Evolutionary conservation across 2,888 invertebrate genomes (phyloP).

Genomic region (Orthonevra nobilis): DNA sequence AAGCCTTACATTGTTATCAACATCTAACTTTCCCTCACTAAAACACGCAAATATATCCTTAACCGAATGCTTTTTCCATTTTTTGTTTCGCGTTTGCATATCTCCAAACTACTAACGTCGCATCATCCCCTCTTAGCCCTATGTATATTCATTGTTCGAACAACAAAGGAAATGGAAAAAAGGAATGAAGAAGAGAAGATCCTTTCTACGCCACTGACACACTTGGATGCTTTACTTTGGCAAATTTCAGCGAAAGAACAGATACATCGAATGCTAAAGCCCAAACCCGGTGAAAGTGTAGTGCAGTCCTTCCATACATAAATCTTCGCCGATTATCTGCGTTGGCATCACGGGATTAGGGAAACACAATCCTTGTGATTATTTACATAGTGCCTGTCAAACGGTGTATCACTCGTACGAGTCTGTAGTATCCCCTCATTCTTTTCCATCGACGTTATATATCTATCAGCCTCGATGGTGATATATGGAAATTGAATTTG

Average conservation of each 20-base stretch:
- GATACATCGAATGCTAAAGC: too few species aligned
- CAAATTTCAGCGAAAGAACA: too few species aligned
- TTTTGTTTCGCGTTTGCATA: conserved; percentile 29
- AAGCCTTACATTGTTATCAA: conserved; percentile 49
- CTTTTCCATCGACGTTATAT: neutral
- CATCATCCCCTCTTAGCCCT: neutral
- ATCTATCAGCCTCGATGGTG: neutral
- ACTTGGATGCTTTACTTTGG: too few species aligned
- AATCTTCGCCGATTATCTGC: neutral
- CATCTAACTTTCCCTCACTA: conserved; percentile 31
- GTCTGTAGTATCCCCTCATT: neutral
- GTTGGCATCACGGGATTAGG: conserved; percentile 17
- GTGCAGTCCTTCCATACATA: neutral
- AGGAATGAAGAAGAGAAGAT: neutral
- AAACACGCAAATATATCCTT: conserved; percentile 26
- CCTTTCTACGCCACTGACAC: too few species aligned
- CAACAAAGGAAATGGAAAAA: conserved; percentile 1
- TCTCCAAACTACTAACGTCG: conserved; percentile 47
- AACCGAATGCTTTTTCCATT: conserved; percentile 32
- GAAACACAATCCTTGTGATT: conserved; percentile 17
- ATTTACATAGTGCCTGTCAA: conserved; percentile 3
- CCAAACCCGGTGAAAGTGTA: too few species aligned
- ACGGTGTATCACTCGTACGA: neutral
- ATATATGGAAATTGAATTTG: conserved; percentile 19
- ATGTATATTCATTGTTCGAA: conserved; percentile 55